These are phyloP conservation scores for Coptodon rendalli DNA, from an alignment of 2,113 vertebrate genomes.

Conservation along the genomic window DNA sequence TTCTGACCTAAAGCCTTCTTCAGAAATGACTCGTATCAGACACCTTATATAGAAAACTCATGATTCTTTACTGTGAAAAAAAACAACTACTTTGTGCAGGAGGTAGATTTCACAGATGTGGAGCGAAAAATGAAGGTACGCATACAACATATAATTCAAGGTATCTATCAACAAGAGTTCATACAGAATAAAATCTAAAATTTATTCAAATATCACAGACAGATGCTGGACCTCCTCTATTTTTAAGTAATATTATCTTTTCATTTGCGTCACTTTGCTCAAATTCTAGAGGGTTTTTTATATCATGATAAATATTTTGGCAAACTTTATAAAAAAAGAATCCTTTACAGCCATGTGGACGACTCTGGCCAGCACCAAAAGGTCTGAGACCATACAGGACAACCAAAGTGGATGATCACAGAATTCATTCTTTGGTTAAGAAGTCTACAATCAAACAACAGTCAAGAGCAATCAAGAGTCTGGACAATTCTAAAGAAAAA, in stretches of 20 bases:
- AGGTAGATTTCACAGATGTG: neutral
- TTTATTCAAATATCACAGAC: neutral
- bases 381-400: neutral
- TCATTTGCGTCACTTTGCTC: neutral
- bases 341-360: neutral
- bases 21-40: neutral
- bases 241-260: neutral
- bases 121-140: neutral
- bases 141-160: neutral
- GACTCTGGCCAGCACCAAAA: neutral
- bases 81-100: neutral
- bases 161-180: neutral
- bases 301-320: neutral
- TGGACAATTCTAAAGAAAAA: neutral
- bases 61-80: neutral
- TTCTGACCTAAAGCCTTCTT: neutral
- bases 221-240: neutral
- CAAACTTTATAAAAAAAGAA: neutral
- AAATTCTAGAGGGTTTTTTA: neutral
- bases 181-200: neutral
- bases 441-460: neutral
- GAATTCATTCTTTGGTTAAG: neutral
- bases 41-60: neutral
- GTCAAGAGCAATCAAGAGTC: neutral
- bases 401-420: neutral